Evolutionary conservation across 2,797 vertebrate genomes (phyloP), one percentile per base, ranked within the genome.

Genomic region (Eurystomus glaucurus): DNA sequence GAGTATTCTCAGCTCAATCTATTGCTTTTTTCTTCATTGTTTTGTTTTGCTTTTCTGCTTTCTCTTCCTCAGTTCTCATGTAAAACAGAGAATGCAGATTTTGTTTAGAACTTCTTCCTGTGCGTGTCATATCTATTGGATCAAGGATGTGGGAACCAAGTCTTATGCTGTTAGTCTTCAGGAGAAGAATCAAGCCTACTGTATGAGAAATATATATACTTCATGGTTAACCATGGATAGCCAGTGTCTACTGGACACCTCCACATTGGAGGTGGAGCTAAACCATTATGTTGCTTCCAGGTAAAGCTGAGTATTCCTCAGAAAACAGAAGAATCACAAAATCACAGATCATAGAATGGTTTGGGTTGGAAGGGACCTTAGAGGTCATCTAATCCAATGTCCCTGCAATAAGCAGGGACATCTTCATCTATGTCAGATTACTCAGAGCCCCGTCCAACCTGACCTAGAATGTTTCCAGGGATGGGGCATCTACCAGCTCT

Each of bases 281-380:
- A 93, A 76, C 26, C 10, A 55, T 2, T 50, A 29, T 23, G 8
- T 11, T 54, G 28, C 35, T 95, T 85, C 39, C 90, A n/a, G 15
- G 28, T 68, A 93, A 88, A 88, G 37, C 13, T 33, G 22, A 78
- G 28, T n/a, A 88, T 93, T 94, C 71, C 68, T 88, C 48, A 64
- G 45, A 83, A 93, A 66, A 64, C 6, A 14, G 48, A 74, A 79
- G 80, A 51, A 37, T 37, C 5, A 31, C 35, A 50, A 17, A 50
- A 68, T 35, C 5, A 31, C 35, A 50, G 25, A 68, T 35, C 5
- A 31, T 50, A 50, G 25, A 50, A 68, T 35, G 23, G 25, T 50
- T 50, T 68, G 31, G n/a, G 65, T 26, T 68, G n/a, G n/a, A 14
- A 19, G 11, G 20, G 19, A 22, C 19, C 3, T 39, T 39, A 31